Evolutionary conservation across 2,888 invertebrate genomes (phyloP).

Genomic region (Hecatera dysodea): DNA sequence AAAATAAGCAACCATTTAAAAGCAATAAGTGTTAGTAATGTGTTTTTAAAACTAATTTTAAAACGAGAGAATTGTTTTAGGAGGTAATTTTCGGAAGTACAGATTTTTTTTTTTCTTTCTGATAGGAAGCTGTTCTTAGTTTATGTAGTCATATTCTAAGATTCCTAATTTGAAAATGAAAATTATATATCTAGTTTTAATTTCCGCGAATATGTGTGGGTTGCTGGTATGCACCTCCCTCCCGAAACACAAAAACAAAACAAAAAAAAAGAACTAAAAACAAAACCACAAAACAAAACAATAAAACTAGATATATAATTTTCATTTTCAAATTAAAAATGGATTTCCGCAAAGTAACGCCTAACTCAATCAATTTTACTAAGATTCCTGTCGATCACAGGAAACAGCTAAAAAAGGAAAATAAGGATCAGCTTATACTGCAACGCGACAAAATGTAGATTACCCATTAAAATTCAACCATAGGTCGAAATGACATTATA

Average conservation of each 20-base stretch:
- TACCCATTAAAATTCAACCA: constrained; percentile 9
- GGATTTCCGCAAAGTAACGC: too few relatives aligned
- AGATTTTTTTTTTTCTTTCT: not conserved
- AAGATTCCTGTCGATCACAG: too few relatives aligned
- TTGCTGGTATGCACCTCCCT: too few relatives aligned
- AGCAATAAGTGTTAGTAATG: not conserved
- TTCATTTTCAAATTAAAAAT: too few relatives aligned
- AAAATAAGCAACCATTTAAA: not conserved
- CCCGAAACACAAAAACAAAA: too few relatives aligned
- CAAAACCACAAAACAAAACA: too few relatives aligned
- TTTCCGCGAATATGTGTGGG: too few relatives aligned
- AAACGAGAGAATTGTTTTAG: not conserved
- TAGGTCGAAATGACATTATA: constrained; percentile 20
- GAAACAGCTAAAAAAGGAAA: not conserved
- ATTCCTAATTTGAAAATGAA: too few relatives aligned
- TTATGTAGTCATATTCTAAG: not conserved
- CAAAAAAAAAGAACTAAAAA: too few relatives aligned
- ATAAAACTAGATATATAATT: too few relatives aligned
- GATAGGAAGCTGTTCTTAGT: not conserved
- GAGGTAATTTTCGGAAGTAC: not conserved
- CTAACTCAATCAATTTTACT: too few relatives aligned
- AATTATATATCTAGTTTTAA: too few relatives aligned
- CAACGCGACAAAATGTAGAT: not conserved
- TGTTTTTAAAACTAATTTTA: not conserved
- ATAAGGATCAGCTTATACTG: not conserved